Evolutionary conservation across 2,113 vertebrate genomes (phyloP).

Genomic region (Cariama cristata): DNA sequence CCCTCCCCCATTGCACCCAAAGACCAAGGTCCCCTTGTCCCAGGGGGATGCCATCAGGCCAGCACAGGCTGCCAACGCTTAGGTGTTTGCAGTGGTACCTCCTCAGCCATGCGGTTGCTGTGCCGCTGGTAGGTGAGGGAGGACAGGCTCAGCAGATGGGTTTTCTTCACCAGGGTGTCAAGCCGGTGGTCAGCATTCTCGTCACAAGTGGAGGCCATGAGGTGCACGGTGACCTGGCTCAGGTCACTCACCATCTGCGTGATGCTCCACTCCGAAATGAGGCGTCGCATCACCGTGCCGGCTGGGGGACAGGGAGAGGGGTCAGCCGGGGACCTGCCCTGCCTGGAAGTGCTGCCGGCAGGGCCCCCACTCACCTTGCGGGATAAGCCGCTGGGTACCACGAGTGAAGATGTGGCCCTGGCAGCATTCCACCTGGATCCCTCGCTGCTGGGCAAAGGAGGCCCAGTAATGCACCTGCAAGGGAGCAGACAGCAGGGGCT

Average conservation of each 20-base stretch:
- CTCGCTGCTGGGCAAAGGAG: constrained; percentile 96
- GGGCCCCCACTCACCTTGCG: constrained; percentile 82
- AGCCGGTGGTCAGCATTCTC: constrained; percentile 93
- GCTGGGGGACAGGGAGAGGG: constrained; percentile 71
- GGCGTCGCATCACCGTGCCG: constrained; percentile 95
- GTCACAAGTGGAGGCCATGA: constrained; percentile 95
- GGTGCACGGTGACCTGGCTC: constrained; percentile 91
- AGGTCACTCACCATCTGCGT: constrained; percentile 98
- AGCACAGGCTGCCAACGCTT: background rate
- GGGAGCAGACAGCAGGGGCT: background rate
- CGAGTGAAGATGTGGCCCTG: constrained; percentile 94
- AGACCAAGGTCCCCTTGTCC: background rate
- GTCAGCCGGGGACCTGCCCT: background rate
- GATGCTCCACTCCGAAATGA: constrained; percentile 98
- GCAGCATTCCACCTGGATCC: constrained; percentile 92
- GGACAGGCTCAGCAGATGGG: constrained; percentile 94
- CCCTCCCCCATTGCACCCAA: background rate
- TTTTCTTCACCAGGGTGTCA: constrained; percentile 92
- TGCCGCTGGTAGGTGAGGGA: constrained; percentile 95
- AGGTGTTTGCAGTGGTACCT: constrained; percentile 71
- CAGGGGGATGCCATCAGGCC: background rate
- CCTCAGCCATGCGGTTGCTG: constrained; percentile 86
- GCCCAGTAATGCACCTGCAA: constrained; percentile 96
- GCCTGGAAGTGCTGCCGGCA: background rate
- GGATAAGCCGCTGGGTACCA: constrained; percentile 93